These are phyloP conservation scores for Phenganax marumi DNA, from an alignment of 92 coral and sea anemone species.

Conservation along the genomic window DNA sequence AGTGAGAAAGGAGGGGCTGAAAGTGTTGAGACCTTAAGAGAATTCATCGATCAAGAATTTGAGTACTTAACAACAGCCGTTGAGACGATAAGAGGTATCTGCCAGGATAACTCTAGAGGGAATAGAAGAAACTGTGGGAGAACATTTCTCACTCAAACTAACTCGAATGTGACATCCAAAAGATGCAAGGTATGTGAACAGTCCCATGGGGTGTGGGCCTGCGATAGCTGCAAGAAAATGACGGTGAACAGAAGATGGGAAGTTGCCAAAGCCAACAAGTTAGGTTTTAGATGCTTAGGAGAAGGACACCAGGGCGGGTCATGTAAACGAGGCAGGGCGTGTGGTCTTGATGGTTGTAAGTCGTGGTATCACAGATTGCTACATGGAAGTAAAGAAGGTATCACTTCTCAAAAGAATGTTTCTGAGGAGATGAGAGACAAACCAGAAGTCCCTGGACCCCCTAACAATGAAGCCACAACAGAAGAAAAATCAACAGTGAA, in stretches of 20 bases:
- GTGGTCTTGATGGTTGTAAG: slow-evolving; percentile 58
- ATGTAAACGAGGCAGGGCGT: slow-evolving; percentile 49
- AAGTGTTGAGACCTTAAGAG: slow-evolving; percentile 48
- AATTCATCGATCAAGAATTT: slow-evolving; percentile 56
- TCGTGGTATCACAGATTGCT: slow-evolving; percentile 48
- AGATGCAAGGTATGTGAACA: slow-evolving; percentile 43
- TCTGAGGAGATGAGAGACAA: too few relatives aligned
- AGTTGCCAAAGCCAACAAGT: slow-evolving; percentile 35
- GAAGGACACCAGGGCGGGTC: slow-evolving; percentile 52
- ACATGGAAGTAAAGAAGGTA: too few relatives aligned
- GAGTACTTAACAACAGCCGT: slow-evolving; percentile 55
- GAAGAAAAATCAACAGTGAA: too few relatives aligned
- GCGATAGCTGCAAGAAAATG: slow-evolving; percentile 50
- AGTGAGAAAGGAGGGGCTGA: slow-evolving; percentile 42
- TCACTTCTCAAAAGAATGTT: too few relatives aligned
- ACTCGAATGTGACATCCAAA: slow-evolving; percentile 6
- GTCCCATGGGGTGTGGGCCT: slow-evolving; percentile 45
- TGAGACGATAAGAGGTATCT: too few relatives aligned
- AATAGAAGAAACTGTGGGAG: too few relatives aligned
- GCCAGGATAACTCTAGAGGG: too few relatives aligned
- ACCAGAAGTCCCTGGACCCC: too few relatives aligned
- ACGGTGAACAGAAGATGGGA: slow-evolving; percentile 36
- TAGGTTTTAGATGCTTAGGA: slow-evolving; percentile 56
- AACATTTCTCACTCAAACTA: slow-evolving; percentile 42
- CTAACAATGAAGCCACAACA: too few relatives aligned